Evolutionary conservation across 1,140 invertebrate species (phyloP).

Genomic region (Frieseomelitta varia): DNA sequence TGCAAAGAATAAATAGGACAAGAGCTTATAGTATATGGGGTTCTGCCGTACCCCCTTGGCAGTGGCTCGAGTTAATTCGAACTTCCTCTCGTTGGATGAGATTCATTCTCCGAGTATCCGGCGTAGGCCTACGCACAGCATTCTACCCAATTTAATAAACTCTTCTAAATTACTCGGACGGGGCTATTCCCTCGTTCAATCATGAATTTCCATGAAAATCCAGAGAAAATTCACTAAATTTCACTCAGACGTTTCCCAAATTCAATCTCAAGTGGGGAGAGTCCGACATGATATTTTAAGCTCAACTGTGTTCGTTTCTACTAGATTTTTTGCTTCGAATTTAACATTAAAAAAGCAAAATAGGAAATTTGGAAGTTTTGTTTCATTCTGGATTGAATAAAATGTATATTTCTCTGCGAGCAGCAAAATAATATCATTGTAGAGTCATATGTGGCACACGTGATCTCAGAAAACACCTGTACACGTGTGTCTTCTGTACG

Average conservation of each 20-base stretch:
- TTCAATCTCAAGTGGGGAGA: neutral
- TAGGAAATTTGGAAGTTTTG: neutral
- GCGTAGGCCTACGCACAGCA: conserved; percentile 77
- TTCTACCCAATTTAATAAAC: conserved; percentile 81
- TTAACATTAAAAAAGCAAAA: neutral
- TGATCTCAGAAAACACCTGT: conserved; percentile 81
- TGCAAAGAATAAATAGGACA: conserved; percentile 58
- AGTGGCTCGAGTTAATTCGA: conserved; percentile 77
- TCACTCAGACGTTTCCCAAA: neutral
- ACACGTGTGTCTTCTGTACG: conserved; percentile 73
- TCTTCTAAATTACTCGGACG: conserved; percentile 74
- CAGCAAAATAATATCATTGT: conserved; percentile 27
- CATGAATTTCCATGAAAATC: conserved; percentile 70
- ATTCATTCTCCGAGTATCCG: conserved; percentile 82
- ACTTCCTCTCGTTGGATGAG: conserved; percentile 81
- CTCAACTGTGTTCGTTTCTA: neutral
- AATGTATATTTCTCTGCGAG: neutral
- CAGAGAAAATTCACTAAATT: conserved; percentile 54
- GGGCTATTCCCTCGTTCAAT: conserved; percentile 67
- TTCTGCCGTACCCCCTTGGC: conserved; percentile 58
- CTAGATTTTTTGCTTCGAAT: neutral
- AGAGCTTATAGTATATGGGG: conserved; percentile 57
- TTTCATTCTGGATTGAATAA: neutral
- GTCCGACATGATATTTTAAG: neutral
- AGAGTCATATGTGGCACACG: conserved; percentile 70